phyloP scores from a whole-genome alignment of 2,797 vertebrate species.

The Tinamus major region DNA sequence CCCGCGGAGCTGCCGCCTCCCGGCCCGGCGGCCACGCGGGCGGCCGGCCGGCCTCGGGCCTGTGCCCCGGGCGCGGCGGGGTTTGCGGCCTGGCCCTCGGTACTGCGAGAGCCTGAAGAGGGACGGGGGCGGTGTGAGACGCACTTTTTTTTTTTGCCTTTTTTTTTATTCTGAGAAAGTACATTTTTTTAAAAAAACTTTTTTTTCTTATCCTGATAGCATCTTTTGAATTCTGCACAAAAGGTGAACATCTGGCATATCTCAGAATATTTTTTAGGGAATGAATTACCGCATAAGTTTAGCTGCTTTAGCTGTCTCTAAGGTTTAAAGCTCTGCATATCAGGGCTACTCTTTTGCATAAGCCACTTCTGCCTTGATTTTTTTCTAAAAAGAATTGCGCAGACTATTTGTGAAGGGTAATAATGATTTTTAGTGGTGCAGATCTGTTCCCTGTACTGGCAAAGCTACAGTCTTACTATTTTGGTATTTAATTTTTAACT shows the following conservation, averaged over 20 bases:
- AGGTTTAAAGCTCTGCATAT: not conserved
- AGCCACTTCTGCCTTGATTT: accelerated
- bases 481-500: not conserved
- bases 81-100: no score
- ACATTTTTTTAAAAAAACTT: not conserved
- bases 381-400: accelerated
- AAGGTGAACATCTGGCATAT: not conserved
- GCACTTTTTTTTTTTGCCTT: no score
- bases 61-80: no score
- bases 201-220: not conserved
- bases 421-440: not conserved
- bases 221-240: not conserved
- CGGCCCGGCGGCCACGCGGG: no score
- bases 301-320: not conserved
- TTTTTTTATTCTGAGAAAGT: not conserved
- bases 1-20: no score
- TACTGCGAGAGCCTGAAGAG: no score
- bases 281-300: accelerated
- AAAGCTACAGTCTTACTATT: not conserved
- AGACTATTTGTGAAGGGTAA: not conserved
- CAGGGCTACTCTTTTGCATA: not conserved
- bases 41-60: no score
- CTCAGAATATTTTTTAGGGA: accelerated
- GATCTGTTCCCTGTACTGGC: accelerated
- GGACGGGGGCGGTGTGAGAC: no score